Base-by-base conservation (phyloP, 2,113 vertebrate genomes). In the Alligator mississippiensis region DNA sequence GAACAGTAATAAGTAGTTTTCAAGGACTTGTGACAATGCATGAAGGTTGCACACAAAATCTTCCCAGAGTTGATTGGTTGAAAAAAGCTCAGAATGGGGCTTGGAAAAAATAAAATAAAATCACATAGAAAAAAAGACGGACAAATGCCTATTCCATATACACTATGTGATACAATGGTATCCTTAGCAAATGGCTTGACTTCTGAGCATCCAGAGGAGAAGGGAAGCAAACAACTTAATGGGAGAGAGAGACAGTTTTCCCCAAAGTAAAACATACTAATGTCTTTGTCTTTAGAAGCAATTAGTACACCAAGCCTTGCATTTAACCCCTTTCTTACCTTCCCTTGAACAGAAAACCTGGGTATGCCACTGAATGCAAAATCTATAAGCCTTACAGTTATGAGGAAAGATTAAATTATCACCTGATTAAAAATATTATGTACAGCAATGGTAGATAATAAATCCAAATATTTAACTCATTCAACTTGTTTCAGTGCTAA, bases 231-330 rank as follows among this genome's bases (percentile, higher is more conserved):
- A 60, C 19, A 0, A n/a, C 82, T 92, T 28, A 2, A 55, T 2
- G 0, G 68, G 76, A 0, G 3, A 14, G 74, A 77, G 80, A 1
- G 0, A 75, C 61, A 0, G 0, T 38, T 27, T n/a, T 85, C 4
- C 55, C 0, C 4, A 4, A 54, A 60, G 60, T 22, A 3, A 74
- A 21, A 80, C 79, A 4, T 64, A 3, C 75, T 17, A 77, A 22
- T 1, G 0, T 61, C 85, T 76, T 6, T 22, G 4, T 25, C 66
- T 59, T 2, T 9, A 18, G 55, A 82, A 64, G 1, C 63, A 11
- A 34, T 27, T 38, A 5, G 81, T 1, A 0, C 82, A 74, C 81
- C 11, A 0, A 38, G 19, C 17, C 78, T 4, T 0, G 59, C 2
- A 2, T 14, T 77, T 55, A 8, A 62, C 62, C 7, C 3, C 84